Conservation (phyloP, 2,797 vertebrate genomes). For the Merluccius polli region DNA sequence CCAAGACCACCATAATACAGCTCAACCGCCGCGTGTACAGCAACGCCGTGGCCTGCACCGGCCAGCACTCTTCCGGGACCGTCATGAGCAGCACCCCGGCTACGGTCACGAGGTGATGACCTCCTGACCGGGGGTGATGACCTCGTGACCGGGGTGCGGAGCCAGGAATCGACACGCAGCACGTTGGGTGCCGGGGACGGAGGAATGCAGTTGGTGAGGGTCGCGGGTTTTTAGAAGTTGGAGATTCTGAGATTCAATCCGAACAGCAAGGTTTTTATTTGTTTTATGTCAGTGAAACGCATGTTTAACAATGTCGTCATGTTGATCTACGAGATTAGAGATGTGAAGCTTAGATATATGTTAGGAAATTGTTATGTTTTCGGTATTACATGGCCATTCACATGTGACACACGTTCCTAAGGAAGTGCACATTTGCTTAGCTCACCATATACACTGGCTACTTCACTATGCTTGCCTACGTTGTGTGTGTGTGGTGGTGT, state of each 20-base stretch:
- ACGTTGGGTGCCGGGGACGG: background rate
- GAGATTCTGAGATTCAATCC: too few relatives aligned
- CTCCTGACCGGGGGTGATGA: background rate
- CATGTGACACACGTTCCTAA: too few relatives aligned
- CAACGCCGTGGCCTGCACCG: constrained; percentile 53
- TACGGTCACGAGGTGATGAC: constrained; percentile 13
- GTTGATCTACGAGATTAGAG: background rate
- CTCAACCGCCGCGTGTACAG: constrained; percentile 65
- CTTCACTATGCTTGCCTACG: background rate
- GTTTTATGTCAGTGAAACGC: background rate
- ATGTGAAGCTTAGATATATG: constrained; percentile 5
- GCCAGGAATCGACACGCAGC: background rate
- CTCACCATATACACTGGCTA: background rate
- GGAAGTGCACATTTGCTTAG: background rate
- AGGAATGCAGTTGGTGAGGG: background rate
- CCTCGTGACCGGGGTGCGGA: background rate
- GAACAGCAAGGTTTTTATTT: background rate
- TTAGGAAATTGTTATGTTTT: background rate
- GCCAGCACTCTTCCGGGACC: constrained; percentile 52
- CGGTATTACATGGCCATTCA: background rate
- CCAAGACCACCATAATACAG: constrained; percentile 72
- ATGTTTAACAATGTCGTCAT: constrained; percentile 18
- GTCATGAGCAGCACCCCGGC: constrained; percentile 30
- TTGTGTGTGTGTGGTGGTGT: background rate
- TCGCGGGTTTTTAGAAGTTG: background rate